Conservation (phyloP, 2,797 vertebrate species). For the Taeniopygia guttata region DNA sequence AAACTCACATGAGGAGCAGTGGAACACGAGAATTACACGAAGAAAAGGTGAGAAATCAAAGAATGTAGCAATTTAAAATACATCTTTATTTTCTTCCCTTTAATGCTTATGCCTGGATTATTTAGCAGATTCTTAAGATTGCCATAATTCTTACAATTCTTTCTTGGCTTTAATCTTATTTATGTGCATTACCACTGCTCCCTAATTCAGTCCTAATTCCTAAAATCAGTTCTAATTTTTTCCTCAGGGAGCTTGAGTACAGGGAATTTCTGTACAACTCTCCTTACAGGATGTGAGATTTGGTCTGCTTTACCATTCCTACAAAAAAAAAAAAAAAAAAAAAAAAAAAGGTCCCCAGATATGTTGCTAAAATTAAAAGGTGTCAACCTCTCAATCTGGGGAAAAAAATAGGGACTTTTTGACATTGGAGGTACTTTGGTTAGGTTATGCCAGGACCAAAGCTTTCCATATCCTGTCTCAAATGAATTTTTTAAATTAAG, state of each 20-base stretch:
- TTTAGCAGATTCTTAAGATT: background rate
- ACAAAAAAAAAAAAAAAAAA: background rate
- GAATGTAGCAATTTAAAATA: background rate
- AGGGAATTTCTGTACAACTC: background rate
- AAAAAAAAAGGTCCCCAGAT: background rate
- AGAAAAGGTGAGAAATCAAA: background rate
- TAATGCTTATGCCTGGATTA: background rate
- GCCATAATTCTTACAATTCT: background rate
- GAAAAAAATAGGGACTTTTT: background rate
- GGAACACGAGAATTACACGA: background rate
- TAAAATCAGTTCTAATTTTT: background rate
- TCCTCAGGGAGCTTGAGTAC: background rate
- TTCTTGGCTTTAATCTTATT: background rate
- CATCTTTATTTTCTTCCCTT: background rate
- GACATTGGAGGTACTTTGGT: background rate
- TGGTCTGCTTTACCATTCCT: background rate
- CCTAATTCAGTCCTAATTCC: background rate
- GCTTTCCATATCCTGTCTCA: background rate
- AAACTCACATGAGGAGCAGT: background rate
- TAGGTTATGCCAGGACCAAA: background rate
- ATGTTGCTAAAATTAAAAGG: background rate
- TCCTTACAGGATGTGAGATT: background rate
- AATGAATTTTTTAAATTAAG: accelerated
- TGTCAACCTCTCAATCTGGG: background rate
- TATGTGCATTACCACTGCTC: background rate